Evolutionary conservation across 2,797 vertebrate species (phyloP).

Genomic region (Argya squamiceps): DNA sequence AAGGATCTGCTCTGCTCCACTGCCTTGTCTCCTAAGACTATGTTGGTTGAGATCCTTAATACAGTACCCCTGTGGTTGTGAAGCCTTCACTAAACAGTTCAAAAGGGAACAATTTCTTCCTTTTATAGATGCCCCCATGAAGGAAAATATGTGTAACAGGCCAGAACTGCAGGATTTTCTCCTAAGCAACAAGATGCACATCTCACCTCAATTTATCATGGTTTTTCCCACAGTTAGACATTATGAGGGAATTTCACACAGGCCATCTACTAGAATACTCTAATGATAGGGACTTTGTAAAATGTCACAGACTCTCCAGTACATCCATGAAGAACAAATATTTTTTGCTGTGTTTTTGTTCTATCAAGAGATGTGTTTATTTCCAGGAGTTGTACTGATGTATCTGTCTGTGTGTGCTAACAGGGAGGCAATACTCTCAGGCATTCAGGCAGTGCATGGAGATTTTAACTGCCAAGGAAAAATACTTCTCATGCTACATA

Average conservation of each 20-base stretch:
- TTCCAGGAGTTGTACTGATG: not conserved
- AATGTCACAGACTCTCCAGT: not conserved
- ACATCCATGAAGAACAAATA: not conserved
- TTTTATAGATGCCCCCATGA: not conserved
- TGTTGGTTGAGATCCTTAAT: not conserved
- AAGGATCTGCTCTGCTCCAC: not conserved
- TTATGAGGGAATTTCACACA: not conserved
- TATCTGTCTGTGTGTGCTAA: not conserved
- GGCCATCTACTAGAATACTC: fast-evolving
- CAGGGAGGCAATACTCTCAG: not conserved
- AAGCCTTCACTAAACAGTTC: not conserved
- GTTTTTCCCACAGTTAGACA: not conserved
- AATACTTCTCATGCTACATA: not conserved
- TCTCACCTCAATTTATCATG: not conserved
- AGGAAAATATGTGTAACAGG: not conserved
- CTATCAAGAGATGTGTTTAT: not conserved
- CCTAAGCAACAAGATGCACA: not conserved
- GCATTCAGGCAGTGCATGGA: not conserved
- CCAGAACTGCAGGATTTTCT: not conserved
- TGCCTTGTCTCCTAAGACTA: not conserved
- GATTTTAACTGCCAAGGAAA: slow-evolving; percentile 12
- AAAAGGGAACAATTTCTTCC: not conserved
- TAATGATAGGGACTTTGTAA: not conserved
- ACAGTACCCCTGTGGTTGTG: not conserved
- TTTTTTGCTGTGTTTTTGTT: not conserved